Evolutionary conservation across 2,113 vertebrate genomes (phyloP).

Genomic region (Rhinogobius similis): DNA sequence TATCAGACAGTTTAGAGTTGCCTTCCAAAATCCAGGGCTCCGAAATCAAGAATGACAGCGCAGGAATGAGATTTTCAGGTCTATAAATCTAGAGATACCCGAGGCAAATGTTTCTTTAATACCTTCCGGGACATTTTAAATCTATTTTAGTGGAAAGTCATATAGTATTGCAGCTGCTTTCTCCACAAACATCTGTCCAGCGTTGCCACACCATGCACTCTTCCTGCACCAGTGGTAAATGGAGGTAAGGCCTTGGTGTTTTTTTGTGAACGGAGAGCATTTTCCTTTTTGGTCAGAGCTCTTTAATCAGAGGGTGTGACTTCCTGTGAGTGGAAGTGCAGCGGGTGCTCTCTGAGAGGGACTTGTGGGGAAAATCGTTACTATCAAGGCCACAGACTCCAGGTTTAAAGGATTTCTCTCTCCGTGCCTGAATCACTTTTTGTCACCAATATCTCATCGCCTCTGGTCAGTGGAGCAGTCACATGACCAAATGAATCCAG

Average conservation of each 20-base stretch:
- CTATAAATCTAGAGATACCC: neutral
- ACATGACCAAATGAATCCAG: constrained; percentile 49
- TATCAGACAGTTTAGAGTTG: neutral
- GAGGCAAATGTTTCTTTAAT: neutral
- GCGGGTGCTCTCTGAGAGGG: constrained; percentile 14
- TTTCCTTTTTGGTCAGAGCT: constrained; percentile 17
- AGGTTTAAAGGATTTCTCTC: constrained; percentile 57
- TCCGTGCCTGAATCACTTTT: constrained; percentile 56
- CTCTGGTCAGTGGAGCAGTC: constrained; percentile 56
- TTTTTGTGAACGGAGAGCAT: constrained; percentile 31
- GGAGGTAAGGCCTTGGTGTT: constrained; percentile 27
- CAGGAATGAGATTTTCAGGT: neutral
- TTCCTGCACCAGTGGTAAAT: constrained; percentile 33
- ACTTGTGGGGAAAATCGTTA: constrained; percentile 33
- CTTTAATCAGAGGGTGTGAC: constrained; percentile 38
- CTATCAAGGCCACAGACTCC: constrained; percentile 50
- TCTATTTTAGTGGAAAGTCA: constrained; percentile 20
- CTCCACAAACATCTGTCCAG: constrained; percentile 42
- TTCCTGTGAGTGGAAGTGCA: constrained; percentile 30
- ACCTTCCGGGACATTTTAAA: constrained; percentile 12
- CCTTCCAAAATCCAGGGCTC: neutral
- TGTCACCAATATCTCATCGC: constrained; percentile 47
- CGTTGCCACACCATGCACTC: neutral
- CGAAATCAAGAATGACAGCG: neutral
- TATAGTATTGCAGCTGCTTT: constrained; percentile 31